Base-by-base conservation (phyloP, 2,888 invertebrate genomes). In the Schizotus pectinicornis region DNA sequence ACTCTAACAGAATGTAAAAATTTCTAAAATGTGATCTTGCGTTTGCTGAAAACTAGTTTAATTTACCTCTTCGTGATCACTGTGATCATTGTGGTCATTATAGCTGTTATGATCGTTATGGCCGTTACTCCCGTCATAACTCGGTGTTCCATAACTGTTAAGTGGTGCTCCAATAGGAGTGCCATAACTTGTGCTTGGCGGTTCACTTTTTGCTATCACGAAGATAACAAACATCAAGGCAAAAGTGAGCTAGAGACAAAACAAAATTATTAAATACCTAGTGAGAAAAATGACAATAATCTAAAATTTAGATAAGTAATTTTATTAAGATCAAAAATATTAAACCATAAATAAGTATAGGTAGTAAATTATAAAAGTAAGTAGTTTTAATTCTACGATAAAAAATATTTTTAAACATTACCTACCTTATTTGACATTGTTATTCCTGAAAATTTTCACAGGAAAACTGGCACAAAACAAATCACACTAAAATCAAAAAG, bases 31-130 rank as follows among this genome's bases (percentile, higher is more conserved):
- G n/a, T n/a, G n/a, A n/a, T n/a, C n/a, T n/a, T n/a, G 22, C 5
- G 22, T 3, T 22, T 22, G 22, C 22, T 22, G 5, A 22, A 22
- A 22, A 22, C 5, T 22, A 22, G 5, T 5, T 22, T 2, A 22
- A 22, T 5, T 62, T 62, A 79, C 80, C 78, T 80, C 81, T 37
- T 78, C 79, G 35, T 79, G 78, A 59, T 78, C 79, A 77, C 84
- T 83, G 59, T 81, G 81, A 36, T 81, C 79, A 8, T 43, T 77
- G 22, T 80, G 75, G 6, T 74, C 72, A 3, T 68, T 57, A 35
- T 67, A 58, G 32, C 63, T 64, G 22, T 74, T 55, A 30, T 59
- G 54, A 46, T 59, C 43, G 33, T 41, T 9, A 22, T 22, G 22
- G 5, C 63, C 41, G 34, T 57, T 56, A 12, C 64, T 63, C 9